Base-by-base conservation (phyloP, 2,888 invertebrate species). In the Caenorhabditis zanzibari region DNA sequence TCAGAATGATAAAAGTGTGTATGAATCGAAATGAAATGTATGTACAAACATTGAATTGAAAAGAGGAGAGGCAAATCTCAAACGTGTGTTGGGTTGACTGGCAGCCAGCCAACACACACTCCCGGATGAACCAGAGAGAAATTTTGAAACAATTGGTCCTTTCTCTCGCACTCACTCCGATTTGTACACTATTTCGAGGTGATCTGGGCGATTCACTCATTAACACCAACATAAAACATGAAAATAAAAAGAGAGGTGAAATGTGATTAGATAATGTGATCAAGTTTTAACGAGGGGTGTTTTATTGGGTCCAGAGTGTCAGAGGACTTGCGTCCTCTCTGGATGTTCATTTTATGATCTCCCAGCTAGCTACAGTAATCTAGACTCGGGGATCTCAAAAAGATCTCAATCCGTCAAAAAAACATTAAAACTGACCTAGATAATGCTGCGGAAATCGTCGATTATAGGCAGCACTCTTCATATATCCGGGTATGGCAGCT, bases 381-480 rank as follows among this genome's bases (percentile, higher is more conserved):
- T 35, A 19, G 10, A 19, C n/a, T 2, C n/a, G 47, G 19, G 26
- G 44, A 28, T 61, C 59, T 81, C 66, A 28, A 14, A 19, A 35
- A 59, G 38, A 61, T 61, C 38, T 41, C 19, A 59, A 61, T 47
- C 28, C n/a, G n/a, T n/a, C 35, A 41, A 61, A 77, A 73, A 58
- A 71, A n/a, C 28, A 63, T 28, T n/a, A 63, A 41, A 61, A 80
- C 80, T 73, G 26, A 75, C 83, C 82, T 54, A 81, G 56, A 71
- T 79, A 82, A 14, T 84, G 79, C 10, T 64, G 81, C 22, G 82
- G 88, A 75, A 85, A 80, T 24, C 84, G 81, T 35, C 86, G 73
- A 59, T 81, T 58, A 47, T 85, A 83, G 41, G 84, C 86, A n/a
- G 68, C 68, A 47, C 75, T 80, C 56, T 85, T 86, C 76, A 86